A percentile compares a stretch with the other conserved stretches of the same genome.
Evolutionary conservation across 2,113 vertebrate genomes (phyloP).

Genomic region (Zosterops japonicus): DNA sequence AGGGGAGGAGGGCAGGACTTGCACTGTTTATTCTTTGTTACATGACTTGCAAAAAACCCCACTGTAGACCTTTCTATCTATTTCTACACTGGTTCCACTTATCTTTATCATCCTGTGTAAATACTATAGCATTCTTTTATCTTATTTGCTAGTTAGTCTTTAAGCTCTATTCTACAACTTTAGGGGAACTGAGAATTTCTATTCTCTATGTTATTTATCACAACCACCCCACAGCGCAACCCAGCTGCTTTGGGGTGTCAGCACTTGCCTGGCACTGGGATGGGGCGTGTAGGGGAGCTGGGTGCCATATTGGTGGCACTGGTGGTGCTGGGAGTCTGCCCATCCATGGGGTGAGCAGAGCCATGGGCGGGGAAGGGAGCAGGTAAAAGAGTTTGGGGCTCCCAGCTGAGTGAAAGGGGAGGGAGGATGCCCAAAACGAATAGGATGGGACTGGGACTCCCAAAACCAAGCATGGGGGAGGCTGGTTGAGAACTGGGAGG

Average conservation of each 20-base stretch:
- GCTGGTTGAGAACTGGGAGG: neutral
- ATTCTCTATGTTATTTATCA: neutral
- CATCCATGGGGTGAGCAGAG: neutral
- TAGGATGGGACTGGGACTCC: too few species aligned
- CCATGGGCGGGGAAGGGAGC: neutral
- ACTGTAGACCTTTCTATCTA: neutral
- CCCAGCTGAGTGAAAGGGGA: neutral
- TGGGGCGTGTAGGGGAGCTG: too few species aligned
- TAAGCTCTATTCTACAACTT: neutral
- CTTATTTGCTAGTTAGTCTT: neutral
- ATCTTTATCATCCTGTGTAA: neutral
- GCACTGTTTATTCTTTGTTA: neutral
- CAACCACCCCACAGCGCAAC: neutral
- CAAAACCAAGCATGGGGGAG: neutral
- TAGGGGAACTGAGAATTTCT: neutral
- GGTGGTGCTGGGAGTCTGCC: neutral
- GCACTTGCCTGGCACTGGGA: rapidly evolving
- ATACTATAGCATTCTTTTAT: neutral
- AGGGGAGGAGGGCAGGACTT: neutral
- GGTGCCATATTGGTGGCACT: neutral
- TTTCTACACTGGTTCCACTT: neutral
- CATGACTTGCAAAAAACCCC: neutral
- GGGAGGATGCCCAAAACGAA: neutral
- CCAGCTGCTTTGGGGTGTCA: neutral
- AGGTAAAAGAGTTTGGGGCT: neutral